Conservation (phyloP, 2,797 vertebrate species). For the Lepus oiostolus region DNA sequence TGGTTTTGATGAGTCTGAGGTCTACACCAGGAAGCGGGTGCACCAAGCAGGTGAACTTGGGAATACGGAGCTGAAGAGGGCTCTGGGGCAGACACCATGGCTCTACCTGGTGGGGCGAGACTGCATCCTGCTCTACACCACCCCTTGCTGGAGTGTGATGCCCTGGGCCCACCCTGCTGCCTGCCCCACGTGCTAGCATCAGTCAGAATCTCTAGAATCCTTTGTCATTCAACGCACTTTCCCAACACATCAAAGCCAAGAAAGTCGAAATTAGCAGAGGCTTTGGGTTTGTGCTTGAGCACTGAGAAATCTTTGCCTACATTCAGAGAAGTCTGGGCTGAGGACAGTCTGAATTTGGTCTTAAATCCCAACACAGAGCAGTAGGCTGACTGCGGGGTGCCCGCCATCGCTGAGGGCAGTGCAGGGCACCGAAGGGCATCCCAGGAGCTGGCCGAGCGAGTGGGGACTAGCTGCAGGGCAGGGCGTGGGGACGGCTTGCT, state of each 20-base stretch:
- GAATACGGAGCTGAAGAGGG: background rate
- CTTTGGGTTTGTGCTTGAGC: background rate
- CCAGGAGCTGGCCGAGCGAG: background rate
- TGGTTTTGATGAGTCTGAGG: background rate
- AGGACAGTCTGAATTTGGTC: background rate
- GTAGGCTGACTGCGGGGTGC: background rate
- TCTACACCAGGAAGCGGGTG: background rate
- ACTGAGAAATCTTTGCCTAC: background rate
- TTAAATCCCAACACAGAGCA: background rate
- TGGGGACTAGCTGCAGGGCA: no score
- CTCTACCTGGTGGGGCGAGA: no score
- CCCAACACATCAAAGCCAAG: background rate
- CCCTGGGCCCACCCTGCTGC: no score
- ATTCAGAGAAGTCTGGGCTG: rapidly evolving
- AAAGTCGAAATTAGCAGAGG: background rate
- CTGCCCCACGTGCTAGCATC: background rate
- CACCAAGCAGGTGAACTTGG: rapidly evolving
- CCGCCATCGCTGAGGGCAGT: background rate
- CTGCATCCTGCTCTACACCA: background rate
- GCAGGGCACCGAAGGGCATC: rapidly evolving
- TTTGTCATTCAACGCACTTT: background rate
- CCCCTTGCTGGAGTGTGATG: background rate
- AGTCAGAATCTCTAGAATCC: background rate
- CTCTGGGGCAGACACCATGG: no score
- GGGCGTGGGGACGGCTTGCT: no score